phyloP scores from a whole-genome alignment of 2,797 vertebrate genomes.

The Eutrigla gurnardus region DNA sequence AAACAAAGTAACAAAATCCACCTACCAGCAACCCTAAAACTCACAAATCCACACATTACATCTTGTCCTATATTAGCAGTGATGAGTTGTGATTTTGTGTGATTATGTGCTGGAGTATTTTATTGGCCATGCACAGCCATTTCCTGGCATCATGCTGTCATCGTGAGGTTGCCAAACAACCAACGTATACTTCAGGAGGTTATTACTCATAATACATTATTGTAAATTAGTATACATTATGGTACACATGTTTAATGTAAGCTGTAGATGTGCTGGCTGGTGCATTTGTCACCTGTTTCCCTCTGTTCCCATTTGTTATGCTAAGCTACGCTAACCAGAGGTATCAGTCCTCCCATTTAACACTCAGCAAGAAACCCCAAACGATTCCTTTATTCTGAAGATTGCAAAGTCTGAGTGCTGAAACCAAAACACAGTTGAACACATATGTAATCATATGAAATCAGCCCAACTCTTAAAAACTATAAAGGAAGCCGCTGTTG shows the following conservation, averaged over 20 bases:
- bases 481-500: slow-evolving; percentile 21
- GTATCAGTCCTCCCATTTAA: neutral
- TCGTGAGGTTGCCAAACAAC: neutral
- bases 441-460: slow-evolving; percentile 9
- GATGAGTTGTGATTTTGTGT: neutral
- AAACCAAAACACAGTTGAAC: slow-evolving; percentile 1
- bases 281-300: neutral
- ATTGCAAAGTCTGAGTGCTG: neutral
- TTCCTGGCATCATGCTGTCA: neutral
- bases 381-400: slow-evolving; percentile 3
- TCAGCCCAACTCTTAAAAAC: slow-evolving; percentile 6
- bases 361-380: neutral
- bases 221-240: too few relatives aligned
- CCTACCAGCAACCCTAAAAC: neutral
- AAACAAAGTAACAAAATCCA: neutral
- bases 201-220: neutral
- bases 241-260: neutral
- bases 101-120: neutral
- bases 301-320: slow-evolving; percentile 9
- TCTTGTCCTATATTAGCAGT: neutral
- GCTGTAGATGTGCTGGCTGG: neutral
- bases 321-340: neutral
- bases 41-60: neutral
- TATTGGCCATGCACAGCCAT: neutral
- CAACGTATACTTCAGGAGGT: neutral